These are phyloP conservation scores for Xestia c-nigrum DNA, from an alignment of 2,888 invertebrate species.

Conservation along the genomic window DNA sequence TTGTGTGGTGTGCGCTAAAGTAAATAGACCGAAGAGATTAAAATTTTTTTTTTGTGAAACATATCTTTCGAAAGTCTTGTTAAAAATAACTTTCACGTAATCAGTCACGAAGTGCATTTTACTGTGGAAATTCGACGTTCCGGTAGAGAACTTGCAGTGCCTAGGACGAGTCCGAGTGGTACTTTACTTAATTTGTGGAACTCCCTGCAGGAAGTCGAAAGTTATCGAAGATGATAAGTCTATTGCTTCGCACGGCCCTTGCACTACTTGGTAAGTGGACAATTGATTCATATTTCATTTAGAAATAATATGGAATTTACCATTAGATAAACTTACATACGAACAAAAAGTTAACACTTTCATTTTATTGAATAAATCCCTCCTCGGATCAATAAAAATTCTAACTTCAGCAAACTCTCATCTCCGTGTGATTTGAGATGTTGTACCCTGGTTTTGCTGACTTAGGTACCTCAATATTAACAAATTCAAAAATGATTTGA, in stretches of 20 bases:
- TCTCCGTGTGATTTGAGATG: not conserved
- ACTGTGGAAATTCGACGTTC: slow-evolving; percentile 26
- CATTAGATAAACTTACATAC: slow-evolving; percentile 1
- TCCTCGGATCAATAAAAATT: slow-evolving; percentile 8
- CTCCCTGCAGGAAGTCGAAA: slow-evolving; percentile 70
- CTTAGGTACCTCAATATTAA: not conserved
- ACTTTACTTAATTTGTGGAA: slow-evolving; percentile 52
- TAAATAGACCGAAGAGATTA: slow-evolving; percentile 45
- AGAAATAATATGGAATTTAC: slow-evolving; percentile 33
- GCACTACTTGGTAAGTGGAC: slow-evolving; percentile 79
- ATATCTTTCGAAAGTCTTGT: not conserved
- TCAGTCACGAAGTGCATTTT: slow-evolving; percentile 17
- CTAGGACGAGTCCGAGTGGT: slow-evolving; percentile 47
- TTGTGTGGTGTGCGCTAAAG: slow-evolving; percentile 4
- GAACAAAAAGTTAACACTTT: not conserved
- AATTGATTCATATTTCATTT: slow-evolving; percentile 44
- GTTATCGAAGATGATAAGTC: slow-evolving; percentile 76
- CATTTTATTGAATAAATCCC: not conserved
- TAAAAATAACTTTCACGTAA: slow-evolving; percentile 2
- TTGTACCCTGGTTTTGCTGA: not conserved
- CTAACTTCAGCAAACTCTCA: not conserved
- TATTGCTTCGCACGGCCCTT: slow-evolving; percentile 76
- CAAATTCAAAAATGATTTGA: not conserved
- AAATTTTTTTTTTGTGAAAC: slow-evolving; percentile 22
- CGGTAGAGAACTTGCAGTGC: slow-evolving; percentile 10